Conservation (phyloP, 1,140 invertebrate species). For the Pectinophora gossypiella region DNA sequence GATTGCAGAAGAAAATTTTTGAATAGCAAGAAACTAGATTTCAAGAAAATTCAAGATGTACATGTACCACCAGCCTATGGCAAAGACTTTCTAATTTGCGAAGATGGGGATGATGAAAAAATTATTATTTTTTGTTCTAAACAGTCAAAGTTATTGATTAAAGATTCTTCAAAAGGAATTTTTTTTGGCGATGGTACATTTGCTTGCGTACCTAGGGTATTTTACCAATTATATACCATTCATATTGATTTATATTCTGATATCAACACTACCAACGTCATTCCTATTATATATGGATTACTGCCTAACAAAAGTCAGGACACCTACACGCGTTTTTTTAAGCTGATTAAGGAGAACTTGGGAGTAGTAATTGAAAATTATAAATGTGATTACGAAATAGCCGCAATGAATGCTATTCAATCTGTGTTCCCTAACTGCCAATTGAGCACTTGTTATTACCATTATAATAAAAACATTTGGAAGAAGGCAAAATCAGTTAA, state of each 20-base stretch:
- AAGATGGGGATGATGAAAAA: not conserved
- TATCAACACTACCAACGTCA: not conserved
- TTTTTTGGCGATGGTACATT: not conserved
- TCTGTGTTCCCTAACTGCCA: not conserved
- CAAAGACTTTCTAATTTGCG: not conserved
- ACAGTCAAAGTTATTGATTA: not conserved
- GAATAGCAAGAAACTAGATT: not conserved
- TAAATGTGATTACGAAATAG: not conserved
- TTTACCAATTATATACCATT: not conserved
- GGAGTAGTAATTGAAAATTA: not conserved
- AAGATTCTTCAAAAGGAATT: not conserved
- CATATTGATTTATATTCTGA: not conserved
- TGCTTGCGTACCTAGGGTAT: not conserved
- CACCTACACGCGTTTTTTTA: not conserved
- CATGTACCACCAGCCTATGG: not conserved
- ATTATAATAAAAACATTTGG: no score
- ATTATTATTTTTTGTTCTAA: not conserved
- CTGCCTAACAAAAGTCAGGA: not conserved
- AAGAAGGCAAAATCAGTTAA: no score
- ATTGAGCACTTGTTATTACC: no score
- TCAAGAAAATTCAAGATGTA: not conserved
- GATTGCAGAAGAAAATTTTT: not conserved
- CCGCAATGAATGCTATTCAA: not conserved
- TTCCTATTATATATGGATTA: not conserved
- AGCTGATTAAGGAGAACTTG: not conserved